These are phyloP conservation scores for Silurus aristotelis DNA, from an alignment of 2,797 vertebrate genomes.

Conservation along the genomic window DNA sequence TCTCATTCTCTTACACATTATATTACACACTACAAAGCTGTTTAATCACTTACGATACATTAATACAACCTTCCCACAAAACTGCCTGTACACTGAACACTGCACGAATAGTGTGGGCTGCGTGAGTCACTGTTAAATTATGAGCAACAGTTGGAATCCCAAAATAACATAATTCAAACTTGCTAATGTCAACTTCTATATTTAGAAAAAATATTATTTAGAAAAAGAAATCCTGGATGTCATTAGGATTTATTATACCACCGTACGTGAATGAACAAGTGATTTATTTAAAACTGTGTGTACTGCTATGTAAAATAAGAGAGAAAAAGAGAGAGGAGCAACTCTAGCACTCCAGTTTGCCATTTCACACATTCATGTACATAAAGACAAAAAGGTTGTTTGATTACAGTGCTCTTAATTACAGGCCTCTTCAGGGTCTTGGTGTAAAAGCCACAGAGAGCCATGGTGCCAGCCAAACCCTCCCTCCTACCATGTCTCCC, in stretches of 20 bases:
- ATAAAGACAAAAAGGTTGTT: conserved; percentile 48
- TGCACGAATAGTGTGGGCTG: conserved; percentile 47
- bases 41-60: conserved; percentile 41
- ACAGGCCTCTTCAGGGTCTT: conserved; percentile 51
- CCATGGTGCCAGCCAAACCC: conserved; percentile 62
- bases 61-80: conserved; percentile 43
- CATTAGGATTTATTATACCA: conserved; percentile 32
- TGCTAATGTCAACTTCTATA: conserved; percentile 33
- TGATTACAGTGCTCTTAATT: conserved; percentile 58
- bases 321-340: not conserved
- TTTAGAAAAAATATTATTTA: conserved; percentile 42
- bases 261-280: conserved; percentile 31
- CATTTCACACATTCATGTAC: conserved; percentile 20
- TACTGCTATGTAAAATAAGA: not conserved
- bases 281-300: conserved; percentile 20
- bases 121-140: conserved; percentile 50
- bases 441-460: conserved; percentile 46
- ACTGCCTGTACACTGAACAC: conserved; percentile 28
- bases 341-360: not conserved
- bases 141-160: conserved; percentile 52
- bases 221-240: conserved; percentile 8
- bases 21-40: conserved; percentile 19
- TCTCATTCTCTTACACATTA: conserved; percentile 29
- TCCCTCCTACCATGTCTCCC: conserved; percentile 65
- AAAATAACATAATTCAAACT: conserved; percentile 45